Percentiles rank a stretch among this genome's conserved stretches.
Conservation (phyloP, 2,888 invertebrate genomes). For the Leucania comma region DNA sequence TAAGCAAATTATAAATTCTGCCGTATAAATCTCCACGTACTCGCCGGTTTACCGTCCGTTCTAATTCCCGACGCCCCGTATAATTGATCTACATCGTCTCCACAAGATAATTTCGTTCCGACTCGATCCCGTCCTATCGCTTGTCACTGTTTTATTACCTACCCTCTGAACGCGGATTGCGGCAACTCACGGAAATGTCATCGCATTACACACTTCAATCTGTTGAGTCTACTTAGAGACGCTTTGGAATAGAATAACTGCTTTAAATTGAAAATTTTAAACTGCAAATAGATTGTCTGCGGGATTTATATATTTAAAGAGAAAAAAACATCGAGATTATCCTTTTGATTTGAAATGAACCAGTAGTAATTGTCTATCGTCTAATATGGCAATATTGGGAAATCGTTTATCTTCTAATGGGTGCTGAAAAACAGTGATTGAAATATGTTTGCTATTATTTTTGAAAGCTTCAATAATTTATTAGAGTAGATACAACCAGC, state of each 20-base stretch:
- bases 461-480: not conserved
- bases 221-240: conserved; percentile 40
- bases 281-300: conserved; percentile 8
- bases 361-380: not conserved
- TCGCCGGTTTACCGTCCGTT: conserved; percentile 70
- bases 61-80: conserved; percentile 74
- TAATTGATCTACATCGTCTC: conserved; percentile 77
- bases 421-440: not conserved
- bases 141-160: conserved; percentile 73
- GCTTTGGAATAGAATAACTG: conserved; percentile 26
- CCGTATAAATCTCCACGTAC: conserved; percentile 76
- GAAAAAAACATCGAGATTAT: not conserved
- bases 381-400: not conserved
- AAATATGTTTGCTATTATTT: not conserved
- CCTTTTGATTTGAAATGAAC: not conserved
- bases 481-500: not conserved
- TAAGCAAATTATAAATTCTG: conserved; percentile 65
- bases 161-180: conserved; percentile 66
- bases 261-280: conserved; percentile 12
- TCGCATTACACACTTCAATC: conserved; percentile 61
- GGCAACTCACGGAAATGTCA: conserved; percentile 65
- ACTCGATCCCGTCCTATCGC: conserved; percentile 73
- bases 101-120: conserved; percentile 76
- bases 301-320: conserved; percentile 7
- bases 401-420: not conserved